Base-by-base conservation (phyloP, 2,113 vertebrate genomes). In the Philantomba maxwellii region DNA sequence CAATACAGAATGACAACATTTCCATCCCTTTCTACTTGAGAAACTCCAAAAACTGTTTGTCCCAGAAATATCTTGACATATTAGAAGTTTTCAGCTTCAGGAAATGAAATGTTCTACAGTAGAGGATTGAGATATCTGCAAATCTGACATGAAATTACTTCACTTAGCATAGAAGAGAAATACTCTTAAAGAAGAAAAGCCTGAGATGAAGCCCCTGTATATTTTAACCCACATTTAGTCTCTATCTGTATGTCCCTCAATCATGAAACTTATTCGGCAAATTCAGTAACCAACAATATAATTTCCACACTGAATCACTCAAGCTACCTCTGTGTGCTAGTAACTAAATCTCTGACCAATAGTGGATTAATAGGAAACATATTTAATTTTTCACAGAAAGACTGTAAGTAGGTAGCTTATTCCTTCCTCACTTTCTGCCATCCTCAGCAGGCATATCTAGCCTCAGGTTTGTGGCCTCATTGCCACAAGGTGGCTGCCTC, bases 11-110 rank as follows among this genome's bases (percentile, higher is more conserved):
- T 96, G 88, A 98, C 96, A 97, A 96, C 53, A 95, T 97, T 91
- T 30, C 82, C 43, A 81, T 60, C 57, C 84, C 89, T 93, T 97
- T 97, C 90, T 93, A 94, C 92, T 95, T 97, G 97, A 95, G 92
- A 97, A 95, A 96, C 80, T 95, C 93, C 43, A 91, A 96, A 97
- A 93, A 70, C 80, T 66, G 53, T 96, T 96, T 93, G 51, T 94
- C 93, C 91, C 93, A 97, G 91, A 97, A 97, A 97, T 57, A 96
- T 96, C 93, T 97, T 98, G 96, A 97, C 95, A 92, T 93, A n/a
- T 70, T 96, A 10, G 83, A 97, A 91, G 80, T 93, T 93, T 98
- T 95, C 95, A 96, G 87, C 93, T 98, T 96, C 84, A 88, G 95
- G 94, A 97, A 97, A 97, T 64, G 21, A 95, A 95, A 96, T 87